These are phyloP conservation scores for Lasiommata megera DNA, from an alignment of 2,888 invertebrate species.

Conservation along the genomic window DNA sequence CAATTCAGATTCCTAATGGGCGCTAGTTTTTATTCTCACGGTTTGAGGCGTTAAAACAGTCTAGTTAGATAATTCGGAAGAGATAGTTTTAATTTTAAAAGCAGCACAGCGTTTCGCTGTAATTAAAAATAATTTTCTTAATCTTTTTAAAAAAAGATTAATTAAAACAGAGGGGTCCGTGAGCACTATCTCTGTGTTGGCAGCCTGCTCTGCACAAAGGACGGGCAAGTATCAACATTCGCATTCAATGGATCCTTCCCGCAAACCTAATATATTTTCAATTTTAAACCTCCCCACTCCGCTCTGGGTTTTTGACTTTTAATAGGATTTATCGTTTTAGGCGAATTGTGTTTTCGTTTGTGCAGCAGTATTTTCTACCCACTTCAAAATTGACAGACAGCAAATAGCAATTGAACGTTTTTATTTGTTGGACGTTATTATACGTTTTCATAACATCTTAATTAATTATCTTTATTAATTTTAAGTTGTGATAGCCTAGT, in stretches of 20 bases:
- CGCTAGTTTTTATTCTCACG: not conserved
- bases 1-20: too few relatives aligned
- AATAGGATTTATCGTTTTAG: constrained; percentile 57
- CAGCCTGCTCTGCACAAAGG: constrained; percentile 62
- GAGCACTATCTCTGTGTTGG: constrained; percentile 63
- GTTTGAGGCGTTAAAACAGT: not conserved
- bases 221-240: constrained; percentile 52
- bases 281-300: constrained; percentile 59
- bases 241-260: constrained; percentile 48
- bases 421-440: not conserved
- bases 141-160: constrained; percentile 1
- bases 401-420: not conserved
- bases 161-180: constrained; percentile 7
- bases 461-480: too few relatives aligned
- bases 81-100: not conserved
- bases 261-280: constrained; percentile 74
- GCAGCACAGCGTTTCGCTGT: not conserved
- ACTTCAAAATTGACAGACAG: too few relatives aligned
- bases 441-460: too few relatives aligned
- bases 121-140: constrained; percentile 8
- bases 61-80: not conserved
- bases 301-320: constrained; percentile 57
- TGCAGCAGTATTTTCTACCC: not conserved
- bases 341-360: constrained; percentile 25
- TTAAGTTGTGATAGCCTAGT: too few relatives aligned